Evolutionary conservation across 2,797 vertebrate genomes (phyloP).

Genomic region (Macrochelys suwanniensis): DNA sequence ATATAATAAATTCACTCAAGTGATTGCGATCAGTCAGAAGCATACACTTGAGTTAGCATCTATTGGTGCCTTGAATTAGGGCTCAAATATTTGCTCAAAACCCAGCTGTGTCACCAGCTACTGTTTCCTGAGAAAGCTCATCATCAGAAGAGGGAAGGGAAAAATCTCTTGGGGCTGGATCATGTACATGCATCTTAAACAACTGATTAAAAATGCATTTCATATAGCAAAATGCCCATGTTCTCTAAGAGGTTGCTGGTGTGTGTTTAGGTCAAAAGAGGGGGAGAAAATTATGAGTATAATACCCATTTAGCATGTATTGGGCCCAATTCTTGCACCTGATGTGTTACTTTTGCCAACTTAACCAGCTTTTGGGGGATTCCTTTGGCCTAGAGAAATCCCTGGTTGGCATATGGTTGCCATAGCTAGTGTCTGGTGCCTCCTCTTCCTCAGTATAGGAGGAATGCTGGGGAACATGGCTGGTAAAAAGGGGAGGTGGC

Average conservation of each 20-base stretch:
- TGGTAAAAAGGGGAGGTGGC: too few species aligned
- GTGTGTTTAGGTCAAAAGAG: neutral
- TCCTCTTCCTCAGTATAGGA: too few species aligned
- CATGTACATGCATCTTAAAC: neutral
- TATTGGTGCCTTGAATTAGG: neutral
- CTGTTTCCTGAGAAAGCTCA: neutral
- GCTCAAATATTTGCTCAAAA: neutral
- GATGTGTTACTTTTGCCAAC: neutral
- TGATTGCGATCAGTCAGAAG: neutral
- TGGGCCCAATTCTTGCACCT: neutral
- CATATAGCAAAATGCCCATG: neutral
- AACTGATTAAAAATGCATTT: neutral
- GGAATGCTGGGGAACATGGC: too few species aligned
- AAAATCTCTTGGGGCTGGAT: neutral
- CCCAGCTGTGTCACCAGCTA: neutral
- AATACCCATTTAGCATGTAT: neutral
- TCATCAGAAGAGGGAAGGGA: neutral
- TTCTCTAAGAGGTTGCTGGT: neutral
- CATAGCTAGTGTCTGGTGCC: too few species aligned
- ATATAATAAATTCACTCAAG: neutral
- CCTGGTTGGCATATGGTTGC: neutral
- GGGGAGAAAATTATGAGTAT: neutral
- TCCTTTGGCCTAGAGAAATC: neutral
- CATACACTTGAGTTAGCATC: neutral
- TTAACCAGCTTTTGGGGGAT: neutral